Conservation (phyloP, 2,888 invertebrate genomes). For the Megalurothrips usitatus region DNA sequence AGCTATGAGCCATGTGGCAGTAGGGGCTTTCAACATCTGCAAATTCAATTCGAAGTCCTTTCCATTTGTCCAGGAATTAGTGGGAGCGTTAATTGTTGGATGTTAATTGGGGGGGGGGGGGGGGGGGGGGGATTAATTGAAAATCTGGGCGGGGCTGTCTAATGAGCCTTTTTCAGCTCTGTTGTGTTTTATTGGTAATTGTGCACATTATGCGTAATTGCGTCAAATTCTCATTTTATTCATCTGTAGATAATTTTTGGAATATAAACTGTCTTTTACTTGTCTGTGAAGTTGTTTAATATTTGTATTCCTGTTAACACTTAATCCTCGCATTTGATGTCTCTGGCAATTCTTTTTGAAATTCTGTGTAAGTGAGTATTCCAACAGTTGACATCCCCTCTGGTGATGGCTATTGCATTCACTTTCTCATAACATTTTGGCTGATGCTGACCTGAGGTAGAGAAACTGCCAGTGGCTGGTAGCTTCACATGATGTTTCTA, state of each 20-base stretch:
- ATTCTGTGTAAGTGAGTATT: not conserved
- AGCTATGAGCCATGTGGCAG: not conserved
- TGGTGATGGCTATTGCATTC: conserved; percentile 2
- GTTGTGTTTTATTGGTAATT: not conserved
- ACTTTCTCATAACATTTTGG: not conserved
- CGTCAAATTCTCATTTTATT: not conserved
- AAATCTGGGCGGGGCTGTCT: too few species aligned
- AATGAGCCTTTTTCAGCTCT: too few species aligned
- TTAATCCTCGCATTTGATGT: not conserved
- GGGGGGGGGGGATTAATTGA: too few species aligned
- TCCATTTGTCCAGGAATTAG: not conserved
- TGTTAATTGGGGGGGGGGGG: too few species aligned
- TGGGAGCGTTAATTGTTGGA: not conserved
- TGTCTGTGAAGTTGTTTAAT: not conserved
- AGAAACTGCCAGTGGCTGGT: not conserved
- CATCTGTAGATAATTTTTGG: not conserved
- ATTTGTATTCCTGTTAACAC: not conserved
- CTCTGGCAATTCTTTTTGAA: not conserved
- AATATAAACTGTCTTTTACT: not conserved
- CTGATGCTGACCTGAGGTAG: not conserved
- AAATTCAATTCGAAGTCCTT: not conserved
- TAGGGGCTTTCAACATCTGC: not conserved
- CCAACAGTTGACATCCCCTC: not conserved
- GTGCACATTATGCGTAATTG: not conserved
- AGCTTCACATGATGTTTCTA: not conserved